Conservation (phyloP, 2,797 vertebrate species). For the Bryconaethiops microstoma region DNA sequence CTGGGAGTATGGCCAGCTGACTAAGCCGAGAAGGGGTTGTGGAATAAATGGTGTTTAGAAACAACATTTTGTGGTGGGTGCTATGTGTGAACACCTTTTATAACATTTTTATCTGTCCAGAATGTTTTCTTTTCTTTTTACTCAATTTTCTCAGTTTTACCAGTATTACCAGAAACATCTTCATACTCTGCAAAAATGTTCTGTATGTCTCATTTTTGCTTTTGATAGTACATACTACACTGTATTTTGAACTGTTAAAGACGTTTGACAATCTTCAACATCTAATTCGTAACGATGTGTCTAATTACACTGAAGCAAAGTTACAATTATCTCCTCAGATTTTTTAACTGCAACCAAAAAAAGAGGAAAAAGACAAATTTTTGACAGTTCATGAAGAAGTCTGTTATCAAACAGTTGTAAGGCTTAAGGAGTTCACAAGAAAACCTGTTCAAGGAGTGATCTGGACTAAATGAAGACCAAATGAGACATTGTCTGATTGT, state of each 20-base stretch:
- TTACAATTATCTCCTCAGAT: neutral
- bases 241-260: too few species aligned
- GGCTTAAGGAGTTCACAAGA: neutral
- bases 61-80: neutral
- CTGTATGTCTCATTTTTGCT: too few species aligned
- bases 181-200: neutral
- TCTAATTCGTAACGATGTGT: too few species aligned
- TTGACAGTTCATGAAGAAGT: neutral
- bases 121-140: neutral
- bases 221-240: too few species aligned
- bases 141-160: neutral
- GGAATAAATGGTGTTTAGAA: slow-evolving; percentile 15
- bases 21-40: neutral
- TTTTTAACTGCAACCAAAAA: too few species aligned
- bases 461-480: neutral
- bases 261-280: too few species aligned
- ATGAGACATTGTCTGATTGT: neutral
- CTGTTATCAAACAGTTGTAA: neutral
- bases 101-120: neutral
- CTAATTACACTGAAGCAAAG: too few species aligned
- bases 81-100: neutral
- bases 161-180: neutral
- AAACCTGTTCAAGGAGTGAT: neutral
- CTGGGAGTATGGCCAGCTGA: neutral
- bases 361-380: neutral